phyloP scores from a whole-genome alignment of 2,888 invertebrate genomes.

The Aspidiotus rigidus region DNA sequence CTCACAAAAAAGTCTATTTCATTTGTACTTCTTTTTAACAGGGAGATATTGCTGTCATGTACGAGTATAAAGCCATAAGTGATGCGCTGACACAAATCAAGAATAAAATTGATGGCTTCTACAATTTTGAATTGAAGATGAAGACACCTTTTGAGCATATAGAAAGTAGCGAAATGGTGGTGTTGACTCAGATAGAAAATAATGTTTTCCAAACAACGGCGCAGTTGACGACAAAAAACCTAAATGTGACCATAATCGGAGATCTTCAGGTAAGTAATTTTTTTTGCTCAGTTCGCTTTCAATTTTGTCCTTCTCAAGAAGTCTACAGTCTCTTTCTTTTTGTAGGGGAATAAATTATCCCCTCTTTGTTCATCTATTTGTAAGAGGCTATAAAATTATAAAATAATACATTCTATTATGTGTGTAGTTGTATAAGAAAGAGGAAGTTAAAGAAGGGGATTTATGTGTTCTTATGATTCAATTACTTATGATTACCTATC shows the following conservation, averaged over 20 bases:
- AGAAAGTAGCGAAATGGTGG: conserved; percentile 32
- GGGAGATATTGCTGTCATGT: conserved; percentile 21
- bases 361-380: no score
- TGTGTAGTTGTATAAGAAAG: no score
- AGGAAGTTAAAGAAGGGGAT: no score
- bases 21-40: not conserved
- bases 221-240: conserved; percentile 31
- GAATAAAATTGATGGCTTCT: conserved; percentile 15
- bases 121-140: conserved; percentile 21
- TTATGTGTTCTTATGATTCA: no score
- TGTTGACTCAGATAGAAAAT: conserved; percentile 22
- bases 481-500: no score
- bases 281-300: not conserved
- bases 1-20: not conserved
- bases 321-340: no score
- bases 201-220: conserved; percentile 32
- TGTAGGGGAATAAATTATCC: no score
- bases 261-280: conserved; percentile 29
- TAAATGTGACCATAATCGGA: conserved; percentile 16
- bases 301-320: no score
- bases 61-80: conserved; percentile 14
- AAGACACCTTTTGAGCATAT: conserved; percentile 35
- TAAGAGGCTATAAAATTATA: no score
- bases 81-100: conserved; percentile 9
- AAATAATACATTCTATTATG: no score